phyloP scores from a whole-genome alignment of 2,797 vertebrate genomes.

The Clarias pachynema region DNA sequence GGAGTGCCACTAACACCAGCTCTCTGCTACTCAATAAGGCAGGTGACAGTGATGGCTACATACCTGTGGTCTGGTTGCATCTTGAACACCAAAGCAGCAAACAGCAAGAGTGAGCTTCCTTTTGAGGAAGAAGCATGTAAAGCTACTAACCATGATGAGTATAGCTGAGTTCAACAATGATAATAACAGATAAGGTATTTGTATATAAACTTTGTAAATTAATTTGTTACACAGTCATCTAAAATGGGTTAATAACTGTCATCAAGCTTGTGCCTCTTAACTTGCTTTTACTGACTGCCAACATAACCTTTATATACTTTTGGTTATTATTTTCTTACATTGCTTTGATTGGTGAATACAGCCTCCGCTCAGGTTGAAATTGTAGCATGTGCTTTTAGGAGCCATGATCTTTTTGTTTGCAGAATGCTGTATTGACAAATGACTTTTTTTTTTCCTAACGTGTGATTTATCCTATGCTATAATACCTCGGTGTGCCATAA shows the following conservation, averaged over 20 bases:
- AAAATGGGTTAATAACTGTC: constrained; percentile 88
- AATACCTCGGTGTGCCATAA: constrained; percentile 75
- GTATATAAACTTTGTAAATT: constrained; percentile 99
- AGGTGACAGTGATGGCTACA: constrained; percentile 83
- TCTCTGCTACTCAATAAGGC: constrained; percentile 76
- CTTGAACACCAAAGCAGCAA: constrained; percentile 75
- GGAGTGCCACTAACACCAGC: constrained; percentile 93
- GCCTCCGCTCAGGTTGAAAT: constrained; percentile 77
- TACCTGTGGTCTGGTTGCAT: constrained; percentile 87
- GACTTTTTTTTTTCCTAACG: constrained; percentile 61
- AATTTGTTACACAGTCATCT: constrained; percentile 82
- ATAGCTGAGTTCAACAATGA: constrained; percentile 73
- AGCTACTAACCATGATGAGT: constrained; percentile 91
- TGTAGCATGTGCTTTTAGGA: constrained; percentile 80
- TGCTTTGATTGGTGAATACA: constrained; percentile 71
- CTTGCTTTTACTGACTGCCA: constrained; percentile 87
- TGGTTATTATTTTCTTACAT: constrained; percentile 44
- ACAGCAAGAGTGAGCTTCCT: constrained; percentile 71
- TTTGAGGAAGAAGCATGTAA: constrained; percentile 82
- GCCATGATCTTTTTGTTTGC: constrained; percentile 68
- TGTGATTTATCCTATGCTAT: constrained; percentile 75
- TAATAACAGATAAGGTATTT: constrained; percentile 69
- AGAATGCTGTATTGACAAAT: constrained; percentile 67
- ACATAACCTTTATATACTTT: constrained; percentile 81
- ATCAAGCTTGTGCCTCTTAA: constrained; percentile 88